phyloP scores from a whole-genome alignment of 2,113 vertebrate species.

The Paralichthys olivaceus region DNA sequence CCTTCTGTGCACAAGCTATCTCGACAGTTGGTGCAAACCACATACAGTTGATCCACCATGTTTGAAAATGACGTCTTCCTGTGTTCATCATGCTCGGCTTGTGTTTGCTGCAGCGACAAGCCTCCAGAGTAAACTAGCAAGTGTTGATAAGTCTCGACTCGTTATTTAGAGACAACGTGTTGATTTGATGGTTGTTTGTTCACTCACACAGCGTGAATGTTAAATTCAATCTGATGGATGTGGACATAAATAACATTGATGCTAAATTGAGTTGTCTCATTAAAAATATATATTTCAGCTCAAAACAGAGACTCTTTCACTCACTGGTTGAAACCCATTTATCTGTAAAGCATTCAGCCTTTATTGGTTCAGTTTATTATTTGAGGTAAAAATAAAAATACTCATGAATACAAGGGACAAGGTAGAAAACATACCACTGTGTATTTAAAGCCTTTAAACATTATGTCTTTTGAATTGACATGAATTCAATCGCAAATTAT shows the following conservation, averaged over 20 bases:
- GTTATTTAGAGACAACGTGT: neutral
- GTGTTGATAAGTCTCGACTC: constrained; percentile 4
- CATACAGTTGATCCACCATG: constrained; percentile 29
- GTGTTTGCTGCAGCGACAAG: constrained; percentile 2
- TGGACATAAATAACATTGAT: neutral
- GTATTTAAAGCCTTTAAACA: neutral
- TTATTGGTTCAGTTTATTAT: neutral
- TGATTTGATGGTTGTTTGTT: neutral
- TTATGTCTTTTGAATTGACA: neutral
- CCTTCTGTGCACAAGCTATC: constrained; percentile 23
- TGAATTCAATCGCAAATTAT: neutral
- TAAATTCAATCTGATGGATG: neutral
- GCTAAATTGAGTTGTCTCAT: neutral
- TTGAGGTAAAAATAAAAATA: neutral
- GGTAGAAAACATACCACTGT: constrained; percentile 10
- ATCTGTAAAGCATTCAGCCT: neutral
- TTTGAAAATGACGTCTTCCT: constrained; percentile 14
- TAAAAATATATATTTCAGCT: too few relatives aligned
- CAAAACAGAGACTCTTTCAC: too few relatives aligned
- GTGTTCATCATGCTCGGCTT: constrained; percentile 8
- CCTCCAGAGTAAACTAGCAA: neutral
- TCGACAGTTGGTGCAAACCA: constrained; percentile 57
- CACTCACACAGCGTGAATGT: constrained; percentile 16
- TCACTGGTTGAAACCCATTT: neutral
- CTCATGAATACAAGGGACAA: neutral